phyloP scores from a whole-genome alignment of 2,888 invertebrate genomes.

The Strigamia transsilvanica region DNA sequence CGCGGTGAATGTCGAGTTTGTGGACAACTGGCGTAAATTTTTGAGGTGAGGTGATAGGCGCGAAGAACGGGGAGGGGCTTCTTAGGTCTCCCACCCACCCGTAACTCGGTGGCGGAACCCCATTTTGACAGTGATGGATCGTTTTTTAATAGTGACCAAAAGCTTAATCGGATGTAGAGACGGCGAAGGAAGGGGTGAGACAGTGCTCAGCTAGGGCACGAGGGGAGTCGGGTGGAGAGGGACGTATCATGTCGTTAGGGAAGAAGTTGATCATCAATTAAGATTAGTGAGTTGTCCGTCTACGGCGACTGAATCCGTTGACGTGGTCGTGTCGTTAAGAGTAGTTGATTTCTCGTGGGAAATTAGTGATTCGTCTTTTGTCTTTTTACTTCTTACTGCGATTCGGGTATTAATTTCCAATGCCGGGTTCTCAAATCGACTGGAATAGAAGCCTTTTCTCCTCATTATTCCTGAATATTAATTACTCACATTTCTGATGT shows the following conservation, averaged over 20 bases:
- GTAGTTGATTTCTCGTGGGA: slow-evolving; percentile 48
- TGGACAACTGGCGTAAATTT: slow-evolving; percentile 65
- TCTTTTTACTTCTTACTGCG: slow-evolving; percentile 43
- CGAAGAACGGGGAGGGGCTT: slow-evolving; percentile 32
- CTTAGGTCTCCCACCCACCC: slow-evolving; percentile 27
- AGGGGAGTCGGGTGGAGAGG: slow-evolving; percentile 6
- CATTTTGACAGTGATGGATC: slow-evolving; percentile 56
- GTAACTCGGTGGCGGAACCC: slow-evolving; percentile 38
- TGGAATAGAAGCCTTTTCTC: slow-evolving; percentile 23
- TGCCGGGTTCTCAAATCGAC: background rate
- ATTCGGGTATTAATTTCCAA: slow-evolving; percentile 37
- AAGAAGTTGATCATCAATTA: slow-evolving; percentile 49
- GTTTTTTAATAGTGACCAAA: slow-evolving; percentile 56
- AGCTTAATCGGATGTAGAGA: slow-evolving; percentile 50
- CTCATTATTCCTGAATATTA: background rate
- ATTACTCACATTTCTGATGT: background rate
- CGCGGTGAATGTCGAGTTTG: slow-evolving; percentile 63
- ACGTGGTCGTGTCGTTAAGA: slow-evolving; percentile 45
- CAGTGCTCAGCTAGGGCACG: slow-evolving; percentile 17
- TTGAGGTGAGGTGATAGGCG: slow-evolving; percentile 62
- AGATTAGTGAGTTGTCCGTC: slow-evolving; percentile 49
- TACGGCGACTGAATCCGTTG: slow-evolving; percentile 42
- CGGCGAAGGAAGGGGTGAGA: slow-evolving; percentile 22
- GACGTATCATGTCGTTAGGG: slow-evolving; percentile 46
- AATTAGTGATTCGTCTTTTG: slow-evolving; percentile 48